These are phyloP conservation scores for Uromys caudimaculatus DNA, from an alignment of 2,797 vertebrate genomes.

Conservation along the genomic window DNA sequence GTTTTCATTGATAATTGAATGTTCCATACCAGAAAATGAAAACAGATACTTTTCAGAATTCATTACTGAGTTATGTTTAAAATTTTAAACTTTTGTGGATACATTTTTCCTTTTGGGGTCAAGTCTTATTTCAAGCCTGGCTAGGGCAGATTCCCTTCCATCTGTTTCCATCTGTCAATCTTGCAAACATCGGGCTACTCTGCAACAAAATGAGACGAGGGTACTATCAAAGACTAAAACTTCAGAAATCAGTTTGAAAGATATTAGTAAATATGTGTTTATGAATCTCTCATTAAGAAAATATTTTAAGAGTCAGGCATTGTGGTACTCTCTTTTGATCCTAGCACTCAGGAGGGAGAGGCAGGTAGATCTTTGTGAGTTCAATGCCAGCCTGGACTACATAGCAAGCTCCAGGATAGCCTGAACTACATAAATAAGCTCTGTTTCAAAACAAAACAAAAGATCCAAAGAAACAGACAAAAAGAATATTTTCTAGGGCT, in stretches of 20 bases:
- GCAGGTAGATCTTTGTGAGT: background rate
- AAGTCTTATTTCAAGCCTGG: background rate
- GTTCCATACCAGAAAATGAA: background rate
- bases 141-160: background rate
- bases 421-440: background rate
- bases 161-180: background rate
- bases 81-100: background rate
- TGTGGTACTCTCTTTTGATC: background rate
- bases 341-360: background rate
- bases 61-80: background rate
- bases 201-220: background rate
- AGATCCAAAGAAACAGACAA: background rate
- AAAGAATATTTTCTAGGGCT: background rate
- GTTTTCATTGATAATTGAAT: background rate
- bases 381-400: background rate
- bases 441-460: background rate
- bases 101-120: background rate
- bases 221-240: background rate
- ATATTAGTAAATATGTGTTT: background rate
- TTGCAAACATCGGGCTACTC: background rate
- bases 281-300: background rate
- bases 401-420: background rate
- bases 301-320: background rate
- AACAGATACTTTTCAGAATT: background rate
- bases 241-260: background rate